Evolutionary conservation across 2,888 invertebrate species (phyloP).

Genomic region (Prosapia bicincta): DNA sequence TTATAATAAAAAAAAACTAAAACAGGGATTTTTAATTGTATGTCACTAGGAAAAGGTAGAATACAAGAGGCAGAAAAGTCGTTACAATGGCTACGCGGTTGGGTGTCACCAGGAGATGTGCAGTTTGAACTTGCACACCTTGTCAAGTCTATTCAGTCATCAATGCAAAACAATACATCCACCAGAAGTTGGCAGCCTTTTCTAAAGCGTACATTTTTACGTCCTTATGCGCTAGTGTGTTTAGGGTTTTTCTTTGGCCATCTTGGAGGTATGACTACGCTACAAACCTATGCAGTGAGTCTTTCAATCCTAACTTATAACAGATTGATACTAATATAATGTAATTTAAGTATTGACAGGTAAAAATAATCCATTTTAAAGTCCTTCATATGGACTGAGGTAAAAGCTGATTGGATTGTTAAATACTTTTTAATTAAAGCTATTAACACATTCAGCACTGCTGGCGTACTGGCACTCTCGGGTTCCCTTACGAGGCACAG

Average conservation of each 20-base stretch:
- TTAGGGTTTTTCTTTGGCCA: conserved; percentile 68
- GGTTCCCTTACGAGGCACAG: too few species aligned
- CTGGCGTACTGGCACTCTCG: too few species aligned
- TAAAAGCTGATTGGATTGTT: too few species aligned
- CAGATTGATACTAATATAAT: too few species aligned
- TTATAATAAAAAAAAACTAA: too few species aligned
- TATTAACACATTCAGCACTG: too few species aligned
- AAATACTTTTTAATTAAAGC: too few species aligned
- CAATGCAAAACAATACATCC: conserved; percentile 23
- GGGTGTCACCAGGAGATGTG: conserved; percentile 61
- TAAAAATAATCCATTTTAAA: too few species aligned
- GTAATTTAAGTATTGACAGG: too few species aligned
- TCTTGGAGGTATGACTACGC: conserved; percentile 70
- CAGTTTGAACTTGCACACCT: conserved; percentile 50
- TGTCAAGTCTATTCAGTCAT: conserved; percentile 29
- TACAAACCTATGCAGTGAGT: conserved; percentile 50
- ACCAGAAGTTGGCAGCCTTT: conserved; percentile 34
- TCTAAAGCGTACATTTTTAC: conserved; percentile 54
- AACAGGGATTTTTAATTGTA: background rate
- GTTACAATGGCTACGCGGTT: conserved; percentile 75
- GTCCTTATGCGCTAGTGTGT: conserved; percentile 63
- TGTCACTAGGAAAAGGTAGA: conserved; percentile 52
- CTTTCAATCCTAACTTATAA: too few species aligned
- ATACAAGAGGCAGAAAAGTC: conserved; percentile 62
- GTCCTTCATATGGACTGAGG: too few species aligned